Percentiles rank a stretch among this genome's conserved stretches.
phyloP scores from a whole-genome alignment of 2,113 vertebrate genomes.

The Argyrosomus japonicus region DNA sequence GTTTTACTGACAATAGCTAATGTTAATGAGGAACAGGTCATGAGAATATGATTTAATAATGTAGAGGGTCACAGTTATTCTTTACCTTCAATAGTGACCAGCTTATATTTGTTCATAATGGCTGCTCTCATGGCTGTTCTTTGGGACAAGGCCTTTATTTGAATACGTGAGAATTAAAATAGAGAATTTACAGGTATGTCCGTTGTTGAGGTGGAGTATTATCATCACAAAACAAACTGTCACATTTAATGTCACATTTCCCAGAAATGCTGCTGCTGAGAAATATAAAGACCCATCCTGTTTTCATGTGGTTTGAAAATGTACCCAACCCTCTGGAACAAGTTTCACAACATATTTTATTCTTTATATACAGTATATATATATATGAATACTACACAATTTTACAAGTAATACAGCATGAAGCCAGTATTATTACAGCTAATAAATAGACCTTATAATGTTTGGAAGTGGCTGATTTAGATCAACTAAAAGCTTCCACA shows the following conservation, averaged over 20 bases:
- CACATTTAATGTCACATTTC: background rate
- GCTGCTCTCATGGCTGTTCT: no score
- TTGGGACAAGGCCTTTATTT: background rate
- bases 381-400: no score
- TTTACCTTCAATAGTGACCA: no score
- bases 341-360: no score
- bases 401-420: no score
- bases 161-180: background rate
- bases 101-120: no score
- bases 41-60: no score
- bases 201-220: background rate
- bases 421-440: background rate
- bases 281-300: background rate
- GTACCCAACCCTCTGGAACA: background rate
- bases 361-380: no score
- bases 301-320: background rate
- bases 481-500: background rate
- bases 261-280: background rate
- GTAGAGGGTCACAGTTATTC: no score
- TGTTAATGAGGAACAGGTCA: no score
- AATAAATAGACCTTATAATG: background rate
- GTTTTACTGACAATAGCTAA: background rate
- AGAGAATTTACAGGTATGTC: background rate
- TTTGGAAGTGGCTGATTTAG: background rate
- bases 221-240: background rate